Percentiles rank a stretch among this genome's conserved stretches.
Evolutionary conservation across 2,888 invertebrate genomes (phyloP).

Genomic region (Volucella inanis): DNA sequence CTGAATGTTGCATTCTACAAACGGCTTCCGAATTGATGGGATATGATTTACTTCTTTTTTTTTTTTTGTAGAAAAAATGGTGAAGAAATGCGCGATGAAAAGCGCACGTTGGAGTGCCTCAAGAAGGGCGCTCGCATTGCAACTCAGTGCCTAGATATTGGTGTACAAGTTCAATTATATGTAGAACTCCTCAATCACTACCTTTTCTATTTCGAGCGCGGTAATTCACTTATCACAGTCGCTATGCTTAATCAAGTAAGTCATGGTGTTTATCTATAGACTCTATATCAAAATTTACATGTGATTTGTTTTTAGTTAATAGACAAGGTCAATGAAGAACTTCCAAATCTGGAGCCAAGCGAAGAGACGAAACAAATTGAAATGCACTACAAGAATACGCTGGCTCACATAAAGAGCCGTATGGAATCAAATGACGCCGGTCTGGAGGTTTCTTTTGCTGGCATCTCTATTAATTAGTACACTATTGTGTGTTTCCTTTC

Average conservation of each 20-base stretch:
- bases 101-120: constrained; percentile 95
- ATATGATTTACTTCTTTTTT: constrained; percentile 4
- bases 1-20: not conserved
- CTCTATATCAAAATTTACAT: not conserved
- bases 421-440: constrained; percentile 82
- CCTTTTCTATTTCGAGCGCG: constrained; percentile 95
- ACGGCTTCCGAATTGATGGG: not conserved
- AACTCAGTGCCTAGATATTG: constrained; percentile 98
- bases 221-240: constrained; percentile 86
- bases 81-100: constrained; percentile 92
- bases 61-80: constrained; percentile 81
- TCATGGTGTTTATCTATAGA: not conserved
- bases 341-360: constrained; percentile 95
- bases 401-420: constrained; percentile 90
- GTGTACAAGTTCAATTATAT: constrained; percentile 97
- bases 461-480: constrained; percentile 82
- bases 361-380: constrained; percentile 98
- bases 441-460: constrained; percentile 83
- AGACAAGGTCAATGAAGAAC: constrained; percentile 95
- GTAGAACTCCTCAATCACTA: constrained; percentile 97
- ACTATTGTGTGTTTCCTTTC: constrained; percentile 40
- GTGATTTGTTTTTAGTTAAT: constrained; percentile 87
- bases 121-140: constrained; percentile 98
- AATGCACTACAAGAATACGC: constrained; percentile 95
- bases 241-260: constrained; percentile 85